Conservation (phyloP, 2,888 invertebrate genomes). For the Sesia apiformis region DNA sequence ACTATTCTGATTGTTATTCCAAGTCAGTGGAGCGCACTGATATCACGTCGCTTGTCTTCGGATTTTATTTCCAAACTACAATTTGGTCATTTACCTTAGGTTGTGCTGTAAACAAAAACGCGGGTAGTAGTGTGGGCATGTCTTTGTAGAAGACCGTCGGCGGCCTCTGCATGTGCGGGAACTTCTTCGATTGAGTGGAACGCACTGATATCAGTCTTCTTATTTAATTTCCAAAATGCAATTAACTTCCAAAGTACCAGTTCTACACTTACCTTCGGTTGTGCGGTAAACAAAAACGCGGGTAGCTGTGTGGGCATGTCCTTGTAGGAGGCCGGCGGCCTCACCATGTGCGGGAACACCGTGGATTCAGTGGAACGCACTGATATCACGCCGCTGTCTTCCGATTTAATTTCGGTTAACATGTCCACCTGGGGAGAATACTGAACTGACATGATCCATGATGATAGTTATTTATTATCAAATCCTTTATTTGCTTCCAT, state of each 20-base stretch:
- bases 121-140: constrained; percentile 78
- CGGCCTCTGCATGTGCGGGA: constrained; percentile 73
- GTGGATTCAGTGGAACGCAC: constrained; percentile 59
- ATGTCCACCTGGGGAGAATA: constrained; percentile 29
- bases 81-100: constrained; percentile 72
- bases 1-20: too few relatives aligned
- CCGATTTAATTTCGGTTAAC: constrained; percentile 52
- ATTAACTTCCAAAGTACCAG: too few relatives aligned
- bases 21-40: constrained; percentile 41
- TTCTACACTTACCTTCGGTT: constrained; percentile 79
- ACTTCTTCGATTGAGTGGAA: constrained; percentile 70
- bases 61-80: constrained; percentile 38
- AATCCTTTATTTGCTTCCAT: too few relatives aligned
- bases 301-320: constrained; percentile 79
- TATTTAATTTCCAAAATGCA: too few relatives aligned
- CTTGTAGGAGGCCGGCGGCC: constrained; percentile 56
- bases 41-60: constrained; percentile 56
- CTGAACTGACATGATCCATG: too few relatives aligned
- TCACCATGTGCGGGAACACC: constrained; percentile 75
- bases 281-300: constrained; percentile 77
- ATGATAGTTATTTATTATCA: too few relatives aligned
- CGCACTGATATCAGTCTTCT: constrained; percentile 29
- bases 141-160: constrained; percentile 53
- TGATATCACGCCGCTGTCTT: constrained; percentile 53
- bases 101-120: constrained; percentile 79